A percentile compares a stretch with the other conserved stretches of the same genome.
phyloP scores from a whole-genome alignment of 1,140 invertebrate genomes.

The Papilio polyxenes region DNA sequence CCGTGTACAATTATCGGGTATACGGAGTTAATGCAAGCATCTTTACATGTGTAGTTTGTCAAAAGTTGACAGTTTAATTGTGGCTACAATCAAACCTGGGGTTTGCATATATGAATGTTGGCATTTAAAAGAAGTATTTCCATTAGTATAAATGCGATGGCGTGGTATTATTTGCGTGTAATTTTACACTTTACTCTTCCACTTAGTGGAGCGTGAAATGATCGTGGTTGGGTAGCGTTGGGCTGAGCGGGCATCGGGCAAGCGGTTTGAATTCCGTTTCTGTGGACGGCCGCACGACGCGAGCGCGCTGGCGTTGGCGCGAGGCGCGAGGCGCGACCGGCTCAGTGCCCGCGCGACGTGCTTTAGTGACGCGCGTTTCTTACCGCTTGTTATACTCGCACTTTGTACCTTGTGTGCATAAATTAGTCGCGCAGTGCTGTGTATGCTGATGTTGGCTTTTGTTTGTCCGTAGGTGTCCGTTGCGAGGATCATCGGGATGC shows the following conservation, averaged over 20 bases:
- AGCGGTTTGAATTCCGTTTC: constrained; percentile 55
- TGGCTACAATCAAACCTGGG: constrained; percentile 11
- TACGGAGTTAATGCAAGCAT: not conserved
- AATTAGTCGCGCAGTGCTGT: constrained; percentile 56
- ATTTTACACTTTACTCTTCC: constrained; percentile 70
- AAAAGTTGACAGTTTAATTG: constrained; percentile 34
- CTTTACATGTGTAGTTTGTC: not conserved
- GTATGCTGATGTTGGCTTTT: constrained; percentile 66
- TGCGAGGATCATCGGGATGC: constrained; percentile 65
- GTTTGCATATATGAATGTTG: constrained; percentile 14
- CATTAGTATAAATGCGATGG: constrained; percentile 39
- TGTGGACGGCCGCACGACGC: not conserved
- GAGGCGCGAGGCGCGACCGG: constrained; percentile 43
- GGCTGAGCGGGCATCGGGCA: constrained; percentile 37
- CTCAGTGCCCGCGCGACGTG: constrained; percentile 74
- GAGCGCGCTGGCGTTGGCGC: constrained; percentile 38
- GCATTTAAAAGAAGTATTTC: constrained; percentile 15
- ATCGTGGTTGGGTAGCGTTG: constrained; percentile 53
- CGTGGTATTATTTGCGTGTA: constrained; percentile 62
- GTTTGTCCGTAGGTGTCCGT: constrained; percentile 69
- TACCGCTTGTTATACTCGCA: constrained; percentile 44
- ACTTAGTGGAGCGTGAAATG: constrained; percentile 73
- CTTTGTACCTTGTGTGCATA: constrained; percentile 48
- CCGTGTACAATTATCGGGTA: not conserved
- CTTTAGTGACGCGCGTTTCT: constrained; percentile 64